Conservation (phyloP, 2,888 invertebrate species). For the Amphipyra tragopoginis region DNA sequence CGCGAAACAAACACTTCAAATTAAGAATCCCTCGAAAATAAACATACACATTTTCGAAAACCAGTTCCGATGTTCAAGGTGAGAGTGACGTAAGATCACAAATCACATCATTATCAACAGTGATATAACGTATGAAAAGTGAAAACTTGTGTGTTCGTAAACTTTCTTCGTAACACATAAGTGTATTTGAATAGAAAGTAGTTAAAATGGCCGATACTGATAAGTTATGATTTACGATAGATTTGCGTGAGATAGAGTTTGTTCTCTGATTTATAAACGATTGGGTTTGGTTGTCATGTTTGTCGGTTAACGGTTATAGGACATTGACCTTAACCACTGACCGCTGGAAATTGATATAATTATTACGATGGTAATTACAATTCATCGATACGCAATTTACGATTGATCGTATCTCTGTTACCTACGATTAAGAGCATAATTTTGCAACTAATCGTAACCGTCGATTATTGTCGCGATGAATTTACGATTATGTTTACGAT, state of each 20-base stretch:
- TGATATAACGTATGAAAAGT: slow-evolving; percentile 75
- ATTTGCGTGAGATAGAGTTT: slow-evolving; percentile 51
- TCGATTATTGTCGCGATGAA: too few species aligned
- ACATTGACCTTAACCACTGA: slow-evolving; percentile 21
- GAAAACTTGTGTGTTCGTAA: slow-evolving; percentile 69
- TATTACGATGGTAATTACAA: too few species aligned
- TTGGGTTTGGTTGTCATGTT: slow-evolving; percentile 15
- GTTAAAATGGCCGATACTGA: slow-evolving; percentile 48
- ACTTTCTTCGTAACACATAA: slow-evolving; percentile 78
- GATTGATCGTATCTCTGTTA: too few species aligned
- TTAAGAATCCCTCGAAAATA: slow-evolving; percentile 1
- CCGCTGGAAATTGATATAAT: not conserved
- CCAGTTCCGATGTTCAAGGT: slow-evolving; percentile 48
- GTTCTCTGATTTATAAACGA: slow-evolving; percentile 24
- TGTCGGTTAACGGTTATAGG: not conserved
- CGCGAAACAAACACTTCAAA: not conserved
- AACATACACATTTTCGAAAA: slow-evolving; percentile 24
- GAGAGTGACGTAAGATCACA: slow-evolving; percentile 40
- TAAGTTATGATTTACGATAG: slow-evolving; percentile 54
- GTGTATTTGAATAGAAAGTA: slow-evolving; percentile 82
- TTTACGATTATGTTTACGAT: too few species aligned
- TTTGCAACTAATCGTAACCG: too few species aligned
- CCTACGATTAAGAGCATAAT: too few species aligned
- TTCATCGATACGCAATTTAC: too few species aligned
- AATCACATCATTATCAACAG: slow-evolving; percentile 60